phyloP scores from a whole-genome alignment of 2,888 invertebrate species.

The Pediacus dermestoides region DNA sequence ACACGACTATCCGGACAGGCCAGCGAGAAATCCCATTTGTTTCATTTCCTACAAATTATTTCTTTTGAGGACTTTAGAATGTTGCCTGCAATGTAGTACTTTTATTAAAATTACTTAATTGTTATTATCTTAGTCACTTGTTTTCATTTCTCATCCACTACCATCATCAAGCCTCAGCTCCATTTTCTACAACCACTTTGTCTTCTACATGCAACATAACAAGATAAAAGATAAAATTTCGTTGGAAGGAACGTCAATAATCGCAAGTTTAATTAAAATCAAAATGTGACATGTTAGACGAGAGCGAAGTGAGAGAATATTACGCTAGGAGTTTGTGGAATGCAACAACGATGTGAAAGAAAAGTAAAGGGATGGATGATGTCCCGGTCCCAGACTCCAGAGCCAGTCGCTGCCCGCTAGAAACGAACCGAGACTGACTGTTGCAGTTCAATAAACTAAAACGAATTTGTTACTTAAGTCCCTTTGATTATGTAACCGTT shows the following conservation, averaged over 20 bases:
- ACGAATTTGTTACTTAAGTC: conserved; percentile 24
- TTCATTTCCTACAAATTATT: conserved; percentile 42
- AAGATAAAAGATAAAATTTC: conserved; percentile 1
- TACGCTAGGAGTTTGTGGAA: no score
- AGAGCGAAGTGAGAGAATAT: no score
- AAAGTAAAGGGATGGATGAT: no score
- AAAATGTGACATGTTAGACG: conserved; percentile 6
- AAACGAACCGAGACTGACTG: no score
- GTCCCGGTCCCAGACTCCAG: no score
- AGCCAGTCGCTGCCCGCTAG: no score
- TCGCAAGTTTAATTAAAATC: conserved; percentile 8
- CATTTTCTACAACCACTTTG: no score
- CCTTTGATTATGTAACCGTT: conserved; percentile 30
- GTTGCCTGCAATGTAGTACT: conserved; percentile 24
- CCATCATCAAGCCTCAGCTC: no score
- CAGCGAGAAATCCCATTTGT: conserved; percentile 43
- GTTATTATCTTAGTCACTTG: conserved; percentile 18
- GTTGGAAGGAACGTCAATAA: conserved; percentile 5
- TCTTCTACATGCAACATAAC: conserved; percentile 2
- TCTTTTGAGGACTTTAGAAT: conserved; percentile 28
- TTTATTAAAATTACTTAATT: conserved; percentile 27
- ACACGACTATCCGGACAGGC: conserved; percentile 43
- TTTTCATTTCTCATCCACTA: no score
- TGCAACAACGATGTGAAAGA: no score
- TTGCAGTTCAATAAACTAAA: conserved; percentile 19